phyloP scores from a whole-genome alignment of 2,888 invertebrate species.

The Gymnoscelis rufifasciata region DNA sequence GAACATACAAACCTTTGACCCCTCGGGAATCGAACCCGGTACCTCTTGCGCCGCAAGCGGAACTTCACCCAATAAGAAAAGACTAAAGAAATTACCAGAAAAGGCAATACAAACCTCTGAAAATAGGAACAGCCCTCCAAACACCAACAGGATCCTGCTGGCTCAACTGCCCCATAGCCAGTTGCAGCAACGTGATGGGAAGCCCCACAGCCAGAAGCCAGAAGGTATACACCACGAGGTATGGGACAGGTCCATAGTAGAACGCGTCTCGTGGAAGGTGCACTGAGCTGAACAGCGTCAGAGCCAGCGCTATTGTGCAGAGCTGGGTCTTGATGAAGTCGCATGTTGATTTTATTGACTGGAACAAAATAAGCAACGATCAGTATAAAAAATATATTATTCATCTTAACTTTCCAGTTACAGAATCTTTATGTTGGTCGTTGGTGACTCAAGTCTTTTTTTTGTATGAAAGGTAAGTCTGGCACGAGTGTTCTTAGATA shows the following conservation, averaged over 20 bases:
- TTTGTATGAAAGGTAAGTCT: too few relatives aligned
- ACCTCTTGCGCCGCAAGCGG: too few relatives aligned
- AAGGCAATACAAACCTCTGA: conserved; percentile 79
- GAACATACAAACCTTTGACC: too few relatives aligned
- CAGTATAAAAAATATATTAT: too few relatives aligned
- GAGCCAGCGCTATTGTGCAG: conserved; percentile 80
- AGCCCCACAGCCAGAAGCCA: conserved; percentile 79
- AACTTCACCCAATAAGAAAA: too few relatives aligned
- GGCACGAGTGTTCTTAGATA: too few relatives aligned
- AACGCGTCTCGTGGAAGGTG: conserved; percentile 80
- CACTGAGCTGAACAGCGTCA: conserved; percentile 80
- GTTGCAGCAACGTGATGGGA: conserved; percentile 80
- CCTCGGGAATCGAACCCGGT: too few relatives aligned
- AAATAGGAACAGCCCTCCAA: conserved; percentile 83
- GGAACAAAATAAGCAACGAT: too few relatives aligned
- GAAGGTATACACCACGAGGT: conserved; percentile 79
- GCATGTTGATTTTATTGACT: conserved; percentile 59
- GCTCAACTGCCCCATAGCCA: conserved; percentile 82
- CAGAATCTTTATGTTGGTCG: too few relatives aligned
- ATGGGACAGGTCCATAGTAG: conserved; percentile 80
- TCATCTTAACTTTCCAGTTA: too few relatives aligned
- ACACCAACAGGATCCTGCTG: conserved; percentile 83
- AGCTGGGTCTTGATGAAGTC: conserved; percentile 63
- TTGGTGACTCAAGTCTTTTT: too few relatives aligned
- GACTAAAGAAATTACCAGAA: too few relatives aligned